Evolutionary conservation across 2,797 vertebrate species (phyloP).

Genomic region (Mycteria americana): DNA sequence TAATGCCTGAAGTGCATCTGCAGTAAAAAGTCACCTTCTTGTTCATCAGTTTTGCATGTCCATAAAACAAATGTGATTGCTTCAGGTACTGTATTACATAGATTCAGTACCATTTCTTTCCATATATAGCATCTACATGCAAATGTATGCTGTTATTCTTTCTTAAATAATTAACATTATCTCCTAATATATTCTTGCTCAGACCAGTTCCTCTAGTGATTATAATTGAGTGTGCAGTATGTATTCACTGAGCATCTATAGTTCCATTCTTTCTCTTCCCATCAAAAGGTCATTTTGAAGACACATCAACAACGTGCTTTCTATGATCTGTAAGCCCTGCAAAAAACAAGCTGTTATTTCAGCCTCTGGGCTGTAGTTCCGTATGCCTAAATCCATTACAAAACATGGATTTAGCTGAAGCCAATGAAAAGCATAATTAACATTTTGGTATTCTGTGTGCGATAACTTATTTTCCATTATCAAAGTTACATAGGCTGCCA

Average conservation of each 20-base stretch:
- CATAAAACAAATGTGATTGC: constrained; percentile 53
- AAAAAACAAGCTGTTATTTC: constrained; percentile 24
- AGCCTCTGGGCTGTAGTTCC: background rate
- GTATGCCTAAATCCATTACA: background rate
- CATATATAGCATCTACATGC: constrained; percentile 40
- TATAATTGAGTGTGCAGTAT: constrained; percentile 32
- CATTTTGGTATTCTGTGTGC: background rate
- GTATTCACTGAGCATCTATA: constrained; percentile 25
- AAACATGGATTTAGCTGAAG: constrained; percentile 31
- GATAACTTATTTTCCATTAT: constrained; percentile 3
- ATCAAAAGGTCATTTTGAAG: constrained; percentile 55
- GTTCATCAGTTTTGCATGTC: constrained; percentile 29
- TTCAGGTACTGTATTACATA: constrained; percentile 4
- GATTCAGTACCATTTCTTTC: constrained; percentile 36
- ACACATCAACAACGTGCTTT: background rate
- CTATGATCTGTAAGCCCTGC: background rate
- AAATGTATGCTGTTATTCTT: constrained; percentile 69
- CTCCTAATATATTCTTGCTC: constrained; percentile 38
- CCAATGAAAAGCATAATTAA: constrained; percentile 32
- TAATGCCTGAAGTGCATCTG: constrained; percentile 49
- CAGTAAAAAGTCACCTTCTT: constrained; percentile 62
- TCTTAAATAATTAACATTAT: constrained; percentile 68
- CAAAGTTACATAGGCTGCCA: background rate
- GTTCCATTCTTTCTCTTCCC: constrained; percentile 13
- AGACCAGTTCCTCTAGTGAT: constrained; percentile 41